A percentile compares a stretch with the other conserved stretches of the same genome.
Conservation (phyloP, 2,113 vertebrate genomes). For the Lanius ludovicianus region DNA sequence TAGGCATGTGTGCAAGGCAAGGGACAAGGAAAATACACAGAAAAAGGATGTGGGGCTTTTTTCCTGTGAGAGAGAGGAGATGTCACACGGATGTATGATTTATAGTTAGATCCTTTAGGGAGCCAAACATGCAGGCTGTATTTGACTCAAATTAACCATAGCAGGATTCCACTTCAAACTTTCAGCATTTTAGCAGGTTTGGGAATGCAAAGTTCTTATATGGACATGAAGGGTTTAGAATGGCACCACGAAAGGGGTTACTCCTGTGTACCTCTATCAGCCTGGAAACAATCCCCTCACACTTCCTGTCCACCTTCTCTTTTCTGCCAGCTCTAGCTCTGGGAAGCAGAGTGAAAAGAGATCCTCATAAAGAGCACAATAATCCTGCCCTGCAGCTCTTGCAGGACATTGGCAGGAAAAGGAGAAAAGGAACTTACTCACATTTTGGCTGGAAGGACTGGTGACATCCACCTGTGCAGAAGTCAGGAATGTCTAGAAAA, state of each 20-base stretch:
- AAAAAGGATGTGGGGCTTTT: not conserved
- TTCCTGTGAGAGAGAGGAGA: not conserved
- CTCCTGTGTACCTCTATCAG: not conserved
- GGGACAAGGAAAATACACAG: not conserved
- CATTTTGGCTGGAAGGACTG: not conserved
- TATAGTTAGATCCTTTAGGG: not conserved
- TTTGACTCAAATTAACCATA: not conserved
- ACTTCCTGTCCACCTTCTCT: not conserved
- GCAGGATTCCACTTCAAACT: not conserved
- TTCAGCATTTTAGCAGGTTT: not conserved
- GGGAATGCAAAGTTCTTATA: not conserved
- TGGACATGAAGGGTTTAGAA: not conserved
- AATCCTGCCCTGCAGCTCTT: not conserved
- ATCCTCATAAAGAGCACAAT: not conserved
- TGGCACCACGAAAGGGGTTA: not conserved
- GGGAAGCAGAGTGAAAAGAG: not conserved
- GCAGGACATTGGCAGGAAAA: not conserved
- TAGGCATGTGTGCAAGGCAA: not conserved
- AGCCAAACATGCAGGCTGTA: not conserved
- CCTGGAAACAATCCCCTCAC: not conserved
- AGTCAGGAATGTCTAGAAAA: not conserved
- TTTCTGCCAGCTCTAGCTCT: not conserved
- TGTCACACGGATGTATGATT: not conserved
- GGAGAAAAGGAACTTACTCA: not conserved
- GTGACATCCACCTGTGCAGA: not conserved